Evolutionary conservation across 2,113 vertebrate genomes (phyloP).

Genomic region (Odobenus rosmarus): DNA sequence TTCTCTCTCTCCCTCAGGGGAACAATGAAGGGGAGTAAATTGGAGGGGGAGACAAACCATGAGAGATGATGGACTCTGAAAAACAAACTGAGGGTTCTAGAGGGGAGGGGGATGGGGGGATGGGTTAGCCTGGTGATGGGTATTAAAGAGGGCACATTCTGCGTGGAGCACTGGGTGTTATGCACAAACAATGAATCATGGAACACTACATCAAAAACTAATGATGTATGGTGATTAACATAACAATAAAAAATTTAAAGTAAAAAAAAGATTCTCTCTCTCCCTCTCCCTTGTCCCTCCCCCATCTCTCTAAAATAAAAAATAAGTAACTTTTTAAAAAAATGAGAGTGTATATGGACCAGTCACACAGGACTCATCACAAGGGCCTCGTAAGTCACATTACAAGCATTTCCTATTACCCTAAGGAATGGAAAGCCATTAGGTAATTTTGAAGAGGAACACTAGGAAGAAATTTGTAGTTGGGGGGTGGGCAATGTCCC

Average conservation of each 20-base stretch:
- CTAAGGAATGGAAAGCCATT: neutral
- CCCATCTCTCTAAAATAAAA: neutral
- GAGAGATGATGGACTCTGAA: no score
- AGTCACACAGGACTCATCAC: neutral
- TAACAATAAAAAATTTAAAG: no score
- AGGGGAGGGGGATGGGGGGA: no score
- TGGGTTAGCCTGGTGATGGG: no score
- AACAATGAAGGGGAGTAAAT: no score
- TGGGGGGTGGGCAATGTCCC: neutral
- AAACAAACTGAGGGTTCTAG: no score
- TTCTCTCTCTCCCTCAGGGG: neutral
- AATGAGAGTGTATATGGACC: neutral
- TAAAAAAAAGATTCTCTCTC: neutral
- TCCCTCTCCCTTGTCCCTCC: neutral
- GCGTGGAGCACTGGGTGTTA: no score
- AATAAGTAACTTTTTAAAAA: neutral
- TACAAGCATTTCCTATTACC: neutral
- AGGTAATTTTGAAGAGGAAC: neutral
- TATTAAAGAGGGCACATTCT: no score
- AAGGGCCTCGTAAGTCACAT: neutral
- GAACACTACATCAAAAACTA: no score
- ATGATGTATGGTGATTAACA: no score
- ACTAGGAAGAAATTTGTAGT: neutral
- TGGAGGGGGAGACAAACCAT: no score
- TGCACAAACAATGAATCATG: no score